Evolutionary conservation across 2,113 vertebrate species (phyloP).

Genomic region (Haplotaxodon microlepis): DNA sequence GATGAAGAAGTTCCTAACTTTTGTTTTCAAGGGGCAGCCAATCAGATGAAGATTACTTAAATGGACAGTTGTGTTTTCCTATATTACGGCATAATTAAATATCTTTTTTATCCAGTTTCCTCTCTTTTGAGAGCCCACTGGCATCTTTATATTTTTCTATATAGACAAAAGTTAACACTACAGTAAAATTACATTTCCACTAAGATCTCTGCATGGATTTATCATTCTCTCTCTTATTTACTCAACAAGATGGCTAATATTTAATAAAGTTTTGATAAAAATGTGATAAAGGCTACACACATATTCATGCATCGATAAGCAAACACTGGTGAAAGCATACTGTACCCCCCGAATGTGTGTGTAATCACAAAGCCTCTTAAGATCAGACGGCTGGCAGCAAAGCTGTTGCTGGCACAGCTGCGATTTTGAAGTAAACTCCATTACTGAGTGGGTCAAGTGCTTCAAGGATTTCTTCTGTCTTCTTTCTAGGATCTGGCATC

Average conservation of each 20-base stretch:
- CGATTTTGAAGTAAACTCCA: neutral
- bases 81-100: neutral
- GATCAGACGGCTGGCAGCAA: neutral
- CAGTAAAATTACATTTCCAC: neutral
- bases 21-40: neutral
- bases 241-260: neutral
- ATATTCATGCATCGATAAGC: neutral
- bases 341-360: neutral
- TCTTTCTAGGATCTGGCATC: conserved; percentile 73
- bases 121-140: neutral
- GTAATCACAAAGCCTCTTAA: neutral
- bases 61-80: neutral
- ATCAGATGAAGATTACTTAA: neutral
- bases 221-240: neutral
- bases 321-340: neutral
- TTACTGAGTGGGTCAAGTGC: neutral
- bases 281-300: neutral
- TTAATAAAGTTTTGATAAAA: neutral
- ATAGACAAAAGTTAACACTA: neutral
- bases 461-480: neutral
- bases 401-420: neutral
- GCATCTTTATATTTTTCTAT: neutral
- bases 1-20: neutral
- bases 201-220: neutral
- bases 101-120: neutral